Base-by-base conservation (phyloP, 2,113 vertebrate genomes). In the Melanerpes aurifrons region DNA sequence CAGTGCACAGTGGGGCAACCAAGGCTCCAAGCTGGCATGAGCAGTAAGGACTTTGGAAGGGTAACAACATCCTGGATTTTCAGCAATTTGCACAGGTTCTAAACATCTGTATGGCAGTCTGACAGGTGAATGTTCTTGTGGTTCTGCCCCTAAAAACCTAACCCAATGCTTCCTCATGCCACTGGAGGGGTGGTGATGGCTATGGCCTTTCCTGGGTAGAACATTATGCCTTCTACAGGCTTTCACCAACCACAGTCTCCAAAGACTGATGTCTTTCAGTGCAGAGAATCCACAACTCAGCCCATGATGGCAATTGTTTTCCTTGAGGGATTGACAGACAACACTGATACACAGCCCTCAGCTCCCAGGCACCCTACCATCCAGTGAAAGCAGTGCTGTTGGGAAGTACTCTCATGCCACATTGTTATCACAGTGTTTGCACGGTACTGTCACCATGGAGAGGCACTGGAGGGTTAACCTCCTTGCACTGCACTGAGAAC, bases 1-100 rank as follows among this genome's bases (percentile, higher is more conserved):
- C 45, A 47, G 0, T 1, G 21, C 40, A 20, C 43, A 0, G 2
- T 14, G 24, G 31, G 45, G 82, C 8, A 78, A 21, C 3, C 0
- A 0, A 58, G 64, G 47, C 57, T 47, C 4, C 1, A 6, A 76
- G 17, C 15, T 12, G 50, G 8, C 57, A n/a, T 2, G 6, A 50
- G 75, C 2, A 5, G 16, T 2, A 29, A 43, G 32, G 48, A 16
- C 17, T 17, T 79, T 0, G 0, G 20, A 37, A 31, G 10, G 28
- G 25, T 10, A 50, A 29, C 1, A 1, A 40, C 3, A 4, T 56
- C 50, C 74, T 40, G 47, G 56, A 59, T 67, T 62, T 31, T 59
- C 50, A 53, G 1, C 3, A n/a, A 17, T n/a, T 40, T 72, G 10
- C 54, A 26, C 32, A 45, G 35, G 2, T 61, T 31, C 53, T 75